Evolutionary conservation across 2,797 vertebrate genomes (phyloP).

Genomic region (Macropus fuliginosus): DNA sequence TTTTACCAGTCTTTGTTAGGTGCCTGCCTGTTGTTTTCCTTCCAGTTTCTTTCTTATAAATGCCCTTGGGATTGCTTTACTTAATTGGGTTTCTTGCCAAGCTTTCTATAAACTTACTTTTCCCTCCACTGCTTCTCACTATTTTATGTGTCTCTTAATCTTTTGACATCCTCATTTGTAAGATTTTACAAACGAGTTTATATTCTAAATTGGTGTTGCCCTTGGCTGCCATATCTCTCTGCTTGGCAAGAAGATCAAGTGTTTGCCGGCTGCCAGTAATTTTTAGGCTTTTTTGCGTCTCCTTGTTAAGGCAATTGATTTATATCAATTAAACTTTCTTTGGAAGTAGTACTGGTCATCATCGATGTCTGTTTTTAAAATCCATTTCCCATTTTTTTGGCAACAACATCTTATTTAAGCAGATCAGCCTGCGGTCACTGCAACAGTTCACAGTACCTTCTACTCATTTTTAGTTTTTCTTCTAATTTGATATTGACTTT

Average conservation of each 20-base stretch:
- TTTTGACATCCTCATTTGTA: neutral
- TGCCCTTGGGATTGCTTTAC: neutral
- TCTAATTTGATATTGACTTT: neutral
- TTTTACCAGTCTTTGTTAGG: neutral
- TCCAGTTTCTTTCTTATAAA: neutral
- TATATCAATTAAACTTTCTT: neutral
- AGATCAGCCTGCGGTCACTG: neutral
- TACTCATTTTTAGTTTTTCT: neutral
- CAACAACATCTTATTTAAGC: neutral
- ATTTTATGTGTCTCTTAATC: constrained; percentile 11
- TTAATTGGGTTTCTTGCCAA: neutral
- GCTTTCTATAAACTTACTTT: neutral
- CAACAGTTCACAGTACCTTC: neutral
- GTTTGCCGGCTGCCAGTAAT: neutral
- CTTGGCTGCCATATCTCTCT: constrained; percentile 1
- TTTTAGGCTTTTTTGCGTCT: neutral
- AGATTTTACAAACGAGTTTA: neutral
- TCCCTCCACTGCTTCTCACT: neutral
- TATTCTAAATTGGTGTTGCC: constrained; percentile 1
- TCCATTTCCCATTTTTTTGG: neutral
- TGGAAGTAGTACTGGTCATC: neutral
- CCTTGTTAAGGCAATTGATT: constrained; percentile 2
- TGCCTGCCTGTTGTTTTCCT: neutral
- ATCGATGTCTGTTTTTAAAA: neutral
- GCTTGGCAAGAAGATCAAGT: neutral